Conservation (phyloP, 2,888 invertebrate species). For the Adela reaumurella region DNA sequence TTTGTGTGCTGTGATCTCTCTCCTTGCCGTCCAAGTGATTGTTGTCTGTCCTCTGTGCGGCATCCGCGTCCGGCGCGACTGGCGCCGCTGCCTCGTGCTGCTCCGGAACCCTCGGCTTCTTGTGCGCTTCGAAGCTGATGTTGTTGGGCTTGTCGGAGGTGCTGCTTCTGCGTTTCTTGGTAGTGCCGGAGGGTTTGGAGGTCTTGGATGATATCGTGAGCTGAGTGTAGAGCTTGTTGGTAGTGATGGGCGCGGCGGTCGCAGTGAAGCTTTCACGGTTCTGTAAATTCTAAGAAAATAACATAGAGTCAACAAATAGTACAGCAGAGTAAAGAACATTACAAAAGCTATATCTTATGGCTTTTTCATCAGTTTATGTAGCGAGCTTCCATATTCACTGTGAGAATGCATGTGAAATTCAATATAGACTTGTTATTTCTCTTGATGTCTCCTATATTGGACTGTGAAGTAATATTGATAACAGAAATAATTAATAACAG, state of each 20-base stretch:
- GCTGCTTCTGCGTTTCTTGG: slow-evolving; percentile 45
- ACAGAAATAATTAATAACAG: slow-evolving; percentile 1
- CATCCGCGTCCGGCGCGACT: too few species aligned
- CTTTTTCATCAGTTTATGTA: not conserved
- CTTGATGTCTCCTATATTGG: too few species aligned
- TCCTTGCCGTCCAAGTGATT: too few species aligned
- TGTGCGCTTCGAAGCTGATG: slow-evolving; percentile 28
- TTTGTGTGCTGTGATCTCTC: not conserved
- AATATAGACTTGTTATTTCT: too few species aligned
- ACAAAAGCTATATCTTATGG: too few species aligned
- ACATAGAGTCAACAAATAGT: too few species aligned
- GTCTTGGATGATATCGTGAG: slow-evolving; percentile 44
- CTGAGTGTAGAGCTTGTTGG: slow-evolving; percentile 46
- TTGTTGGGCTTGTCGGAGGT: slow-evolving; percentile 48
- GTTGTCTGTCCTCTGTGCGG: too few species aligned
- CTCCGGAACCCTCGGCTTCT: slow-evolving; percentile 36
- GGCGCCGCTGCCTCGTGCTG: too few species aligned
- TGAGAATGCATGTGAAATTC: not conserved
- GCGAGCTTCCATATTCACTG: not conserved
- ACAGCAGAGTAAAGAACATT: too few species aligned
- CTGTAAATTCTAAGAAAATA: slow-evolving; percentile 20
- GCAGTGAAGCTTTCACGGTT: slow-evolving; percentile 34
- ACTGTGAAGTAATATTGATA: too few species aligned
- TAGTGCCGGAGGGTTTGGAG: slow-evolving; percentile 29
- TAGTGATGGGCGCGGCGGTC: slow-evolving; percentile 23